Percentiles rank a stretch among this genome's conserved stretches.
Conservation (phyloP, 2,888 invertebrate species). For the Lordiphosa fenestrarum region DNA sequence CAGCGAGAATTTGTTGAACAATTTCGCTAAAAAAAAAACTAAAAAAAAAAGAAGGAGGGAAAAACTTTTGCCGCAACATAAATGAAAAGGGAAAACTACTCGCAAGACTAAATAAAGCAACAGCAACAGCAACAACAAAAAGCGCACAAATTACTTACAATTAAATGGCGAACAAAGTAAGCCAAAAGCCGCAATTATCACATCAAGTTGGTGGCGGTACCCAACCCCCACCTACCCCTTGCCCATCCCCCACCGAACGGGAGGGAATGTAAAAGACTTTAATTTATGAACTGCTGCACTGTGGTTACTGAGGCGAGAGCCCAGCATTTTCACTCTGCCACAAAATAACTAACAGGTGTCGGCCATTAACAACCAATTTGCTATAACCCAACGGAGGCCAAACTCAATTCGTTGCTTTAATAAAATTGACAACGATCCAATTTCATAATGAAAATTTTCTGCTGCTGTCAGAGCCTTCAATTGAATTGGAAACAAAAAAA, state of each 20-base stretch:
- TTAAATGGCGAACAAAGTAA: constrained; percentile 72
- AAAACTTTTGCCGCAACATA: constrained; percentile 46
- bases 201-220: constrained; percentile 39
- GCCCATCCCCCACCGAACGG: too few relatives aligned
- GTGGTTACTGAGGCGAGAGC: constrained; percentile 12
- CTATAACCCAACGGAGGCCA: constrained; percentile 5
- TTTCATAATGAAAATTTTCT: constrained; percentile 79
- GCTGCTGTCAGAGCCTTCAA: constrained; percentile 64
- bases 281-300: constrained; percentile 62
- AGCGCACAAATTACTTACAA: constrained; percentile 70
- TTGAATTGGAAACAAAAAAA: constrained; percentile 57
- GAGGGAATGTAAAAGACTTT: constrained; percentile 51
- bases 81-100: constrained; percentile 65
- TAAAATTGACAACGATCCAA: constrained; percentile 79
- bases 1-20: constrained; percentile 70
- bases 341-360: constrained; percentile 41
- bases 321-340: constrained; percentile 9
- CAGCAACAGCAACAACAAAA: constrained; percentile 26
- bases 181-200: constrained; percentile 71
- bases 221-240: too few relatives aligned
- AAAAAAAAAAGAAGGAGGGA: not conserved
- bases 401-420: constrained; percentile 21
- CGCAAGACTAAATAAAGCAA: constrained; percentile 9
- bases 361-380: constrained; percentile 25
- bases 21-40: constrained; percentile 47